Evolutionary conservation across 2,797 vertebrate species (phyloP).

Genomic region (Thamnophis elegans): DNA sequence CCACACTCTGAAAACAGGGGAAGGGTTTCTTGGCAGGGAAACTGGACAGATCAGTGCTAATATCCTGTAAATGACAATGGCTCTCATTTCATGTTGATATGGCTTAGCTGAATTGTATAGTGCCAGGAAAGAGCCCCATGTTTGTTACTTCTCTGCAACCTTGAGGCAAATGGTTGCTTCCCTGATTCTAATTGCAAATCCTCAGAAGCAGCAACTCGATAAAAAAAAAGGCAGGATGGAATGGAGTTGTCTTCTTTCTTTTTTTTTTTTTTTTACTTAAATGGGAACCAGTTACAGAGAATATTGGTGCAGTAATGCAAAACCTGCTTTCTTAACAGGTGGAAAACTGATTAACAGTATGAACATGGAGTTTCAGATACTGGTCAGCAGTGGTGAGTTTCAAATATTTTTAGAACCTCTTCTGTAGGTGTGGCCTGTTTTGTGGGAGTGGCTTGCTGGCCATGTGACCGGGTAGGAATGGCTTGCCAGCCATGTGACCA

Average conservation of each 20-base stretch:
- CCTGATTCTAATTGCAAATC: neutral
- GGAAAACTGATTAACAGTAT: neutral
- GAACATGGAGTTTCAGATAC: neutral
- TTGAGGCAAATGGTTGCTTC: neutral
- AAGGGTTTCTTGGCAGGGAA: slow-evolving; percentile 24
- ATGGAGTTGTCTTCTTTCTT: neutral
- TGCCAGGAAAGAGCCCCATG: neutral
- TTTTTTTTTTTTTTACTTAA: neutral
- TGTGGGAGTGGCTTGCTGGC: too few relatives aligned
- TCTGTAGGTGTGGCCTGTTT: too few relatives aligned
- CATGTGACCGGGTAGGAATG: too few relatives aligned
- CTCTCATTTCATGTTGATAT: neutral
- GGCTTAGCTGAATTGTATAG: neutral
- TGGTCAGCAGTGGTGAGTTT: neutral
- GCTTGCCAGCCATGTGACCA: too few relatives aligned
- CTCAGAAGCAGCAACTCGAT: neutral
- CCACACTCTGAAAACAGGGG: neutral
- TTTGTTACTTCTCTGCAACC: neutral
- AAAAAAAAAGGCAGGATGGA: neutral
- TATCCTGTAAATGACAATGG: neutral
- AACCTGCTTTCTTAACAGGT: neutral
- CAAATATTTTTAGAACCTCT: too few relatives aligned
- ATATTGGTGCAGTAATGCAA: neutral
- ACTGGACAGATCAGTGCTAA: neutral
- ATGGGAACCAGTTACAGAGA: neutral